Conservation (phyloP, 1,140 invertebrate genomes). For the Diorhabda sublineata region DNA sequence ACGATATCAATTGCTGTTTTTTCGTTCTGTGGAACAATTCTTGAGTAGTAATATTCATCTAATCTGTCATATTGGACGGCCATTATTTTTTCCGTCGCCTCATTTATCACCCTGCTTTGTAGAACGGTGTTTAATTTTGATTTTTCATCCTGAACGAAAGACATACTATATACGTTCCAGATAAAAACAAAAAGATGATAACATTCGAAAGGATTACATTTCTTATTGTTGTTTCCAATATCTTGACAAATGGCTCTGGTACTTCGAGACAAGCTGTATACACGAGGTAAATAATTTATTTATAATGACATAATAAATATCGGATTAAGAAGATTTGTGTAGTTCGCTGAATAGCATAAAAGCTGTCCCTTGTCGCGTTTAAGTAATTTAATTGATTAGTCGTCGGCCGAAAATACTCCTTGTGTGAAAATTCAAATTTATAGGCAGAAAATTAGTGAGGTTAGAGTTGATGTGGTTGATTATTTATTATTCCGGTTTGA, state of each 20-base stretch:
- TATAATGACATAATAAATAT: constrained; percentile 46
- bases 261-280: constrained; percentile 2
- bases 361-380: constrained; percentile 29
- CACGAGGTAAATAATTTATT: constrained; percentile 44
- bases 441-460: constrained; percentile 44
- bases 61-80: too few species aligned
- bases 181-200: too few species aligned
- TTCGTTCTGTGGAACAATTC: too few species aligned
- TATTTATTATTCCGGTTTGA: constrained; percentile 32
- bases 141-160: too few species aligned
- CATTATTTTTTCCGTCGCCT: too few species aligned
- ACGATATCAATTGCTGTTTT: too few species aligned
- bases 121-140: too few species aligned
- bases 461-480: constrained; percentile 29
- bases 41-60: too few species aligned
- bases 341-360: constrained; percentile 42
- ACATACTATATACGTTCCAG: too few species aligned
- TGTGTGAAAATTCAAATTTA: constrained; percentile 42
- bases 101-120: too few species aligned
- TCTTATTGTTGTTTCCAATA: background rate
- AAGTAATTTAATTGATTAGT: constrained; percentile 36
- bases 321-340: constrained; percentile 47
- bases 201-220: too few species aligned
- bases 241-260: background rate
- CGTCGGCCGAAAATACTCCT: constrained; percentile 26